phyloP scores from a whole-genome alignment of 2,888 invertebrate genomes.

The Oxyscelio sp. region DNA sequence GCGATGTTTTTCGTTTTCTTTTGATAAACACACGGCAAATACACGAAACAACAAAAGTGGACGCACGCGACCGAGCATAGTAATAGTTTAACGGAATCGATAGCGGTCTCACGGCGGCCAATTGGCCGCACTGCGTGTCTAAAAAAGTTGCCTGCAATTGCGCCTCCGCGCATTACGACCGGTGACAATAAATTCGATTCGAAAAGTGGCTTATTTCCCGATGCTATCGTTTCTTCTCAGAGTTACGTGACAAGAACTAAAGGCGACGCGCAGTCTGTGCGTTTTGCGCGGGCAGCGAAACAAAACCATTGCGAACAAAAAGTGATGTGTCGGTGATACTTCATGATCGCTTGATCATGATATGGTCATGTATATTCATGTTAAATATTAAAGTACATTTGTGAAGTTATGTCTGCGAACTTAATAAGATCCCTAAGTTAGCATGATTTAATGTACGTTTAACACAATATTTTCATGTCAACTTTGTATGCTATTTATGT shows the following conservation, averaged over 20 bases:
- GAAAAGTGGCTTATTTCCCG: constrained; percentile 56
- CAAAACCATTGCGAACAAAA: background rate
- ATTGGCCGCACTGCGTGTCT: constrained; percentile 64
- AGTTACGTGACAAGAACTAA: constrained; percentile 43
- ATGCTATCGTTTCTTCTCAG: constrained; percentile 40
- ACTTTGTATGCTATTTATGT: no score
- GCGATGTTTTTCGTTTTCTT: constrained; percentile 36
- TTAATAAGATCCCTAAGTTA: no score
- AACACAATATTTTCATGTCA: no score
- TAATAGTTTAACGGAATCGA: constrained; percentile 65
- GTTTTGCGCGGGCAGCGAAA: constrained; percentile 27
- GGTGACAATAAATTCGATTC: constrained; percentile 64
- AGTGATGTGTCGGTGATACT: background rate
- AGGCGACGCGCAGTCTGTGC: constrained; percentile 41
- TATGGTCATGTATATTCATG: background rate
- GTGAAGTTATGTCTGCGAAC: no score
- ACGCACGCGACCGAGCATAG: constrained; percentile 59
- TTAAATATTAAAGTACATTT: no score
- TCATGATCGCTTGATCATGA: background rate
- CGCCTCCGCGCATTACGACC: constrained; percentile 23
- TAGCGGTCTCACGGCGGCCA: constrained; percentile 46
- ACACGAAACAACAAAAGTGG: constrained; percentile 56
- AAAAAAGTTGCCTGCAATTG: constrained; percentile 48
- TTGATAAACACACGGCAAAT: constrained; percentile 55
- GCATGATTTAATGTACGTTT: no score